phyloP scores from a whole-genome alignment of 2,113 vertebrate genomes.

The Thunnus maccoyii region DNA sequence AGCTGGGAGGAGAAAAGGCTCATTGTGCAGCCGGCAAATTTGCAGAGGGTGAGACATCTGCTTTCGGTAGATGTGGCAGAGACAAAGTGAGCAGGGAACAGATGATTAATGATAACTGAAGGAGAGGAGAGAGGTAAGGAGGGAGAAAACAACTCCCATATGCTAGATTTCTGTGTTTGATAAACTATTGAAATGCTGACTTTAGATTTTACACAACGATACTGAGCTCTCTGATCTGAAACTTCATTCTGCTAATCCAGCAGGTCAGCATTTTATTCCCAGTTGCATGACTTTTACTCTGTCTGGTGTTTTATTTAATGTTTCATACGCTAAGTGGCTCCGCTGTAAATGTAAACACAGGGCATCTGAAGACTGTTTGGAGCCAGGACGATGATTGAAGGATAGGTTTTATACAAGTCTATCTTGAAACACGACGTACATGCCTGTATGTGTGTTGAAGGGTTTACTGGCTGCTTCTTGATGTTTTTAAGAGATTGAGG shows the following conservation, averaged over 20 bases:
- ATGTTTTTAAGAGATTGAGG: no score
- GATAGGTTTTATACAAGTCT: not conserved
- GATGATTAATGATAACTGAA: no score
- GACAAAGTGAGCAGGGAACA: not conserved
- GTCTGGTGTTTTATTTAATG: not conserved
- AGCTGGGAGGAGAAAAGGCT: conserved; percentile 6
- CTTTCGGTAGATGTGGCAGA: not conserved
- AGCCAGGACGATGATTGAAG: not conserved
- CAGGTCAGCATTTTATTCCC: not conserved
- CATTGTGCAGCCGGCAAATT: not conserved
- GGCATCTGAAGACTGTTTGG: not conserved
- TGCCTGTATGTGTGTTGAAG: no score
- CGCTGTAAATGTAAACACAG: not conserved
- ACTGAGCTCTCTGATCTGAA: not conserved
- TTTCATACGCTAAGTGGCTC: not conserved
- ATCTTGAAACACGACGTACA: no score
- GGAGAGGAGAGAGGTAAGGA: not conserved
- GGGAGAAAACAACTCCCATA: not conserved
- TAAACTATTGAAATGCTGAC: conserved; percentile 1
- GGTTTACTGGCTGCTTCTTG: no score
- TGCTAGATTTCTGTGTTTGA: not conserved
- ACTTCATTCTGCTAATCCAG: not conserved
- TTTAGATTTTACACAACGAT: not conserved
- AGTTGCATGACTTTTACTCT: not conserved
- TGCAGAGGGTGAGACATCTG: not conserved